Evolutionary conservation across 2,113 vertebrate species (phyloP), one percentile per base, ranked within the genome.

Genomic region (Polypterus bichir): DNA sequence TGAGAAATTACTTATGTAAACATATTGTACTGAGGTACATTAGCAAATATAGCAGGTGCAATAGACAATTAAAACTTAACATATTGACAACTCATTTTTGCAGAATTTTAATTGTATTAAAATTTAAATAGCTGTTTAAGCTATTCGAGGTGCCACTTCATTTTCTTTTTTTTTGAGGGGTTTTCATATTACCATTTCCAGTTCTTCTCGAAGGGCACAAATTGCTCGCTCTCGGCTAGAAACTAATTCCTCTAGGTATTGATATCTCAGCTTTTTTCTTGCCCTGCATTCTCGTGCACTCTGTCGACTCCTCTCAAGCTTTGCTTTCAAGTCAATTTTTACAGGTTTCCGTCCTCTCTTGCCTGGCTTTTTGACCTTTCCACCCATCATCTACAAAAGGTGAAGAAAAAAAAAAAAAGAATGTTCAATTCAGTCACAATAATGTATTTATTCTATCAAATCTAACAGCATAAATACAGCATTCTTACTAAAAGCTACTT

Each of bases 271-370:
- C 71, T 98, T 98, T 78, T 98, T 98, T 52, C 96, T 71, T 49
- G 96, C 96, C 2, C 96, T 74, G 70, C 96, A 98, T 64, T 98
- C 96, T 11, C 96, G 75, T 0, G 96, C 96, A 57, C 96, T 98
- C 81, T 98, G 96, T 1, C 96, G 81, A 73, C 96, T 98, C 27
- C 96, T 83, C 80, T 98, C 96, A 58, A 98, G 86, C 54, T 98
- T 98, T 47, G 96, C 96, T 75, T 98, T 98, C 79, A 98, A 74
- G 76, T 98, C 94, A 52, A 98, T 98, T 71, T 98, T 98, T 5
- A 93, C 92, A 4, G 96, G 96, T 74, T 97, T 98, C 6, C 94
- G 91, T 3, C 96, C 96, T 0, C 96, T 87, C 65, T 98, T 98
- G 0, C 96, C 94, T 0, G 96, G 94, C 67, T 97, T 98, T 86